Evolutionary conservation across 2,113 vertebrate species (phyloP), one percentile per base, ranked within the genome.

Genomic region (Willisornis vidua): DNA sequence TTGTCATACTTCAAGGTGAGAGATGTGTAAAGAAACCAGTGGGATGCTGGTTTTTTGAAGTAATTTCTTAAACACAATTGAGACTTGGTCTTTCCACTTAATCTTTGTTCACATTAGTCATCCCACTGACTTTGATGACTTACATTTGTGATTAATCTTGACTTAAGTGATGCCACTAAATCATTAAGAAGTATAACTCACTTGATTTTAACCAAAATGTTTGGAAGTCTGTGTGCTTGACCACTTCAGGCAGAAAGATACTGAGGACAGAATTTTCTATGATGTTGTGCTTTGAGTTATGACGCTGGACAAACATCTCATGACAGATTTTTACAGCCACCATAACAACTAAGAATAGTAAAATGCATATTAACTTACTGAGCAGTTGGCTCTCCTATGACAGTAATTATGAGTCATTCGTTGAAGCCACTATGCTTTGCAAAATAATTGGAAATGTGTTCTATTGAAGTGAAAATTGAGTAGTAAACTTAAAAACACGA

Each of bases 391-490:
- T 96, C 31, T 94, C 41, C 89, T 95, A 31, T 81, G 89, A 79
- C 61, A 94, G 70, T 78, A 96, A 94, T 93, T 92, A 94, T 91
- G 88, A 96, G 76, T 94, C 92, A 94, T 89, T 93, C 90, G 83
- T 71, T 85, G 66, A 97, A 97, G 87, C 70, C 75, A 68, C 83
- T 85, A 14, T 54, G 57, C 85, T 93, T 95, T 78, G 83, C 88
- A 96, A 92, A 96, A 93, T 89, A 93, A 70, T 85, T 96, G 57
- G 43, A 93, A 96, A 94, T 92, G 35, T 94, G 76, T 92, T 94
- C 83, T 86, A 68, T 39, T 95, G 92, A 94, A 92, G 83, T 86
- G 91, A 96, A 95, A 95, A 85, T 35, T 90, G 45, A 93, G 81
- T 87, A 94, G 85, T 93, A 95, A 97, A 93, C 93, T 81, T 92